Evolutionary conservation across 2,113 vertebrate species (phyloP), one percentile per base, ranked within the genome.

Genomic region (Onychorhynchus coronatus): DNA sequence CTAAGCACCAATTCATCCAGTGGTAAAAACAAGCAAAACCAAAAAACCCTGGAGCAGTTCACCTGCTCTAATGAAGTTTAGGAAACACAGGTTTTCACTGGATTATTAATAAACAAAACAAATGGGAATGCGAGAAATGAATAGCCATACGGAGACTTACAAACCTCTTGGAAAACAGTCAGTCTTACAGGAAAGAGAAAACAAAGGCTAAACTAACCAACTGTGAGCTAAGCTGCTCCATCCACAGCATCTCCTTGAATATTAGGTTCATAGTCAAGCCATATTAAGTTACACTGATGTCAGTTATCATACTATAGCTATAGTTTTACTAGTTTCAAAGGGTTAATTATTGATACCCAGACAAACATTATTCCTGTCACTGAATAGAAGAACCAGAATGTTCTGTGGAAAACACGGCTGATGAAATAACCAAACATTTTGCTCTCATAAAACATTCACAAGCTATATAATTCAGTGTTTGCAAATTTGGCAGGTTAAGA

Each of bases 281-380:
- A 27, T 74, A 94, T 91, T 67, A 68, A 42, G 73, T 96, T 96
- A 82, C 91, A 28, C 0, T 88, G 84, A 92, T 1, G 1, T 83
- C 93, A 91, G 41, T 49, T 89, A 83, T 62, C 55, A 82, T 47
- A 66, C 28, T 84, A 44, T 28, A 91, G 66, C 88, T 81, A 71
- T 0, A 4, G 73, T 61, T 71, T 63, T 41, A 59, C n/a, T 88
- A 83, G 35, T 56, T 95, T 92, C 66, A 93, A 91, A 85, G 49
- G 25, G 78, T 97, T 91, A 95, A 97, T 97, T 89, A 96, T 97
- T 95, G 59, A 97, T 97, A 78, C 7, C 3, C 14, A 78, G 56
- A 73, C 77, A 93, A 93, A 85, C 80, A 87, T 82, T 73, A 53
- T 59, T 92, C 63, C 79, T 92, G 91, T 74, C 67, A 63, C 22